Percentiles rank a stretch among this genome's conserved stretches.
phyloP scores from a whole-genome alignment of 2,888 invertebrate genomes.

The Nemapogon koenigi region DNA sequence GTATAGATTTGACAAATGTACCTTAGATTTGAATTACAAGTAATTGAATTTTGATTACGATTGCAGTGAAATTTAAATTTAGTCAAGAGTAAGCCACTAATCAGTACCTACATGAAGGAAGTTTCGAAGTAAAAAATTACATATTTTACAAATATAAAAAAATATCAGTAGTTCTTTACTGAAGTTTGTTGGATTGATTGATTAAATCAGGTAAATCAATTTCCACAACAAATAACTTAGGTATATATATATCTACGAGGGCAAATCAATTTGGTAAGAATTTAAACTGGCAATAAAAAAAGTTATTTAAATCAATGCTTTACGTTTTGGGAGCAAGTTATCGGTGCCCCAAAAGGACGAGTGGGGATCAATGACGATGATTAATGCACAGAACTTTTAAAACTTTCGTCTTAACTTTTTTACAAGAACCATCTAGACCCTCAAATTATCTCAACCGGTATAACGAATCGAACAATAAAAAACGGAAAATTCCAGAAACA shows the following conservation, averaged over 20 bases:
- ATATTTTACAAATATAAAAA: not conserved
- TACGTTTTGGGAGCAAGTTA: not conserved
- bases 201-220: not conserved
- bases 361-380: constrained; percentile 23
- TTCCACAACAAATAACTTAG: constrained; percentile 7
- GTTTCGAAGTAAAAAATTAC: not conserved
- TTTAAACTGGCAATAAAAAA: too few species aligned
- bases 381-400: constrained; percentile 21
- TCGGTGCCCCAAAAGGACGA: constrained; percentile 15
- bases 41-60: too few species aligned
- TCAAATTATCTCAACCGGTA: constrained; percentile 46
- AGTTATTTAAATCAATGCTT: not conserved
- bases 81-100: too few species aligned
- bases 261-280: not conserved
- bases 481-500: constrained; percentile 43
- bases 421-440: constrained; percentile 43
- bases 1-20: too few species aligned
- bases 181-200: not conserved
- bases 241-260: constrained; percentile 8
- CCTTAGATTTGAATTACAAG: too few species aligned
- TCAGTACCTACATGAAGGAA: not conserved
- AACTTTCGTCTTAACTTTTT: constrained; percentile 23
- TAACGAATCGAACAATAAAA: constrained; percentile 56
- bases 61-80: too few species aligned
- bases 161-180: not conserved